A percentile compares a stretch with the other conserved stretches of the same genome.
Evolutionary conservation across 2,113 vertebrate species (phyloP).

Genomic region (Thunnus maccoyii): DNA sequence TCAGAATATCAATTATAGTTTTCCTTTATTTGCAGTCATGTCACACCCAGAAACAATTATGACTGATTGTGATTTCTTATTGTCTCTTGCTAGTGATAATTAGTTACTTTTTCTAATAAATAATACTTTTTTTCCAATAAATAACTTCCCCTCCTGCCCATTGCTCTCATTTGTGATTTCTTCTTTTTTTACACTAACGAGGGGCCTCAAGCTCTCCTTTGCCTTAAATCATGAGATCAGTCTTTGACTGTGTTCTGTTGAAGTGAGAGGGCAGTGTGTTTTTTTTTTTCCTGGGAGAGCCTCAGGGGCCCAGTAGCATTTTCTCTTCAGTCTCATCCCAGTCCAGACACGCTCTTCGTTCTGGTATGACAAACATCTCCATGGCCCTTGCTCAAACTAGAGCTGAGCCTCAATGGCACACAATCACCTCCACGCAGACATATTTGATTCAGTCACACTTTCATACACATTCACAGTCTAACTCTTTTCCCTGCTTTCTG

Average conservation of each 20-base stretch:
- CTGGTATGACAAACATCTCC: constrained; percentile 78
- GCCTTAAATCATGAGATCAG: constrained; percentile 24
- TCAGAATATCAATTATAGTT: constrained; percentile 81
- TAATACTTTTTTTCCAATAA: constrained; percentile 36
- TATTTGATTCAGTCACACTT: constrained; percentile 47
- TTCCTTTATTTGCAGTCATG: constrained; percentile 75
- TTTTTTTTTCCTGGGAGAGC: constrained; percentile 32
- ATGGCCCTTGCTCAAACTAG: constrained; percentile 44
- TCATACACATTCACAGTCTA: constrained; percentile 39
- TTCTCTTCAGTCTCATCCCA: constrained; percentile 55
- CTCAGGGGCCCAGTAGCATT: constrained; percentile 46
- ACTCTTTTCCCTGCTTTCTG: constrained; percentile 41
- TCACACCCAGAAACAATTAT: constrained; percentile 77
- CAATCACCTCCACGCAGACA: constrained; percentile 35
- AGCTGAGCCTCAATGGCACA: constrained; percentile 28
- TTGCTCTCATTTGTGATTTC: constrained; percentile 38
- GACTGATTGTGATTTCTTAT: constrained; percentile 71
- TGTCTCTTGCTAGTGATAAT: constrained; percentile 71
- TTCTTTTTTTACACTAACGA: constrained; percentile 37
- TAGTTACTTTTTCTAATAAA: constrained; percentile 72
- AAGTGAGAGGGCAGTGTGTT: constrained; percentile 31
- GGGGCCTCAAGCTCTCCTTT: constrained; percentile 11
- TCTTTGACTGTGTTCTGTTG: constrained; percentile 33
- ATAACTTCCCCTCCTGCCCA: constrained; percentile 31
- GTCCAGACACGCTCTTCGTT: constrained; percentile 67